Base-by-base conservation (phyloP, 2,888 invertebrate species). In the Gnatocerus cornutus region DNA sequence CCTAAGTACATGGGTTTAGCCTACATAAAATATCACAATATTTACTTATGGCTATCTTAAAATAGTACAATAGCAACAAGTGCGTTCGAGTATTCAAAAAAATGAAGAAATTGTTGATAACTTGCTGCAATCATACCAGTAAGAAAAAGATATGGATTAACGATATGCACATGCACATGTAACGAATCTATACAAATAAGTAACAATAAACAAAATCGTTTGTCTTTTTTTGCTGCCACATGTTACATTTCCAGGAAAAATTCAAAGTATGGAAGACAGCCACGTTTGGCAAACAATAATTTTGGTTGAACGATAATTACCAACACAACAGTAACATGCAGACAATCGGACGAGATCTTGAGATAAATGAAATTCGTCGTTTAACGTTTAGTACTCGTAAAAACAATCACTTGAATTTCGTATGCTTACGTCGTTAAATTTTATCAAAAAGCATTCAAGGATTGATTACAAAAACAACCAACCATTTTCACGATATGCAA, bases 11-110 rank as follows among this genome's bases (percentile, higher is more conserved):
- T 79, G 78, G 74, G 77, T 75, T 79, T 83, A 81, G 79, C 81
- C 83, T 83, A 83, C 83, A 81, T 81, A 83, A 83, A 83, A 83
- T 83, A 83, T 83, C 83, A 83, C 83, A 83, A 82, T 83, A 82
- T 83, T 82, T 77, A 82, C 81, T 81, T 80, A 81, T 79, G 74
- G 73, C 76, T 79, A 79, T 75, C 70, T 74, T 73, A 70, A 71
- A 43, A 43, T 33, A 64, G 68, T 64, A 70, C 71, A 73, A 70
- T 67, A 71, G 71, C 74, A 77, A 76, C 77, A 77, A 77, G 76
- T 77, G 74, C 72, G 66, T 65, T 52, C 52, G 69, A 50, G 56
- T 62, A 61, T 68, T 37, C 5, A 14, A 59, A 21, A 59, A 59
- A 59, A 74, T 71, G 68, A 73, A 45, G n/a, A n/a, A n/a, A n/a